Conservation (phyloP, 2,797 vertebrate genomes). For the Monodelphis domestica region DNA sequence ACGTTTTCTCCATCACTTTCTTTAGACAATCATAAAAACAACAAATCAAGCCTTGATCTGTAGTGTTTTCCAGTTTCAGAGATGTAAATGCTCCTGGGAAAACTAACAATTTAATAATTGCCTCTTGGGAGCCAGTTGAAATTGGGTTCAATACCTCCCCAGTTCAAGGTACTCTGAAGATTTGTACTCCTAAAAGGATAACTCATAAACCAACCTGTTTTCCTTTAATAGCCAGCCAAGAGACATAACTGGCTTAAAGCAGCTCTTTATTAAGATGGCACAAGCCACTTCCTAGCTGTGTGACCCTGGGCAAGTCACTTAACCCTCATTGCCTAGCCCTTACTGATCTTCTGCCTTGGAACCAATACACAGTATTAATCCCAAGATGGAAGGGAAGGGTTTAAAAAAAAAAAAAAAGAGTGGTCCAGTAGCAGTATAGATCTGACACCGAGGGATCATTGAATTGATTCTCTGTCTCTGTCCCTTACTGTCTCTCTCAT, state of each 20-base stretch:
- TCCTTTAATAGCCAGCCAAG: not conserved
- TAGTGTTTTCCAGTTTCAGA: not conserved
- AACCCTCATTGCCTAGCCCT: too few species aligned
- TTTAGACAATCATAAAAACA: not conserved
- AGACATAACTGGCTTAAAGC: not conserved
- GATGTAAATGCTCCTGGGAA: not conserved
- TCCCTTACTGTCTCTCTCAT: not conserved
- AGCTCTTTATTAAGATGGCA: not conserved
- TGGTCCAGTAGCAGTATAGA: not conserved
- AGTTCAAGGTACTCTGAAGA: not conserved
- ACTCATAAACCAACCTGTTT: not conserved
- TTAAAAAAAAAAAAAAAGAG: too few species aligned
- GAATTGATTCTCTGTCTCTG: not conserved
- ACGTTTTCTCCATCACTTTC: not conserved
- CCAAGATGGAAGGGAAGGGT: too few species aligned
- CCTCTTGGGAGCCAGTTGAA: not conserved
- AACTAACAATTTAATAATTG: not conserved
- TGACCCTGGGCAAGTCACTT: too few species aligned
- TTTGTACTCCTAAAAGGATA: not conserved
- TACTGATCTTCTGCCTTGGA: too few species aligned
- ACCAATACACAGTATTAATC: too few species aligned
- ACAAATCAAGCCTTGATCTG: not conserved
- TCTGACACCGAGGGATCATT: not conserved
- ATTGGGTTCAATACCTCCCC: not conserved
- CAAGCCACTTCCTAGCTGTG: too few species aligned